phyloP scores from a whole-genome alignment of 2,797 vertebrate species.

The Masticophis lateralis region DNA sequence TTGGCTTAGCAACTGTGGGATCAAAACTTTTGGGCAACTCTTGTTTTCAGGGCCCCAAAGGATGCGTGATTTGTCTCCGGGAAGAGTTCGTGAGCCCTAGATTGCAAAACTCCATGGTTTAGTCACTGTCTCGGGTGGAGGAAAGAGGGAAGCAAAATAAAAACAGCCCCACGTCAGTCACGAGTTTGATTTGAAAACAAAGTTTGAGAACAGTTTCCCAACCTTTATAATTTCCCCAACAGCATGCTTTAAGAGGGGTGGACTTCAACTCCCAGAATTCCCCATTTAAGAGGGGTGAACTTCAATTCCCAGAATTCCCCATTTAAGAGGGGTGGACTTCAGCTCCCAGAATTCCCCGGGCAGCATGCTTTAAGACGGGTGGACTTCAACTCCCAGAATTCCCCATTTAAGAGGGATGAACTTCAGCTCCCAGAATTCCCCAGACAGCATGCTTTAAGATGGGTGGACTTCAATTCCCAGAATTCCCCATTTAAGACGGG shows the following conservation, averaged over 20 bases:
- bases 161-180: neutral
- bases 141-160: neutral
- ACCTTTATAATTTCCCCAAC: neutral
- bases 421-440: no score
- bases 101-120: neutral
- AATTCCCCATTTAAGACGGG: no score
- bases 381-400: no score
- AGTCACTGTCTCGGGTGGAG: neutral
- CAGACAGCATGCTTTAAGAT: no score
- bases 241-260: no score
- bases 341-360: no score
- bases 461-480: no score
- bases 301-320: no score
- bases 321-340: no score
- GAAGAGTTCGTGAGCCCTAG: neutral
- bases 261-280: no score
- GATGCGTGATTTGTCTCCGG: neutral
- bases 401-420: no score
- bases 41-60: neutral
- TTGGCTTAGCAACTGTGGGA: neutral
- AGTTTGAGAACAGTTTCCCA: neutral
- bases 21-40: neutral
- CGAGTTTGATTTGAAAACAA: neutral
- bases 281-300: neutral
- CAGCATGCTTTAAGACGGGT: no score